Evolutionary conservation across 30 jellyfish, hydroid and myxozoan genomes (phyloP).

Genomic region (Chironex yamaguchii): DNA sequence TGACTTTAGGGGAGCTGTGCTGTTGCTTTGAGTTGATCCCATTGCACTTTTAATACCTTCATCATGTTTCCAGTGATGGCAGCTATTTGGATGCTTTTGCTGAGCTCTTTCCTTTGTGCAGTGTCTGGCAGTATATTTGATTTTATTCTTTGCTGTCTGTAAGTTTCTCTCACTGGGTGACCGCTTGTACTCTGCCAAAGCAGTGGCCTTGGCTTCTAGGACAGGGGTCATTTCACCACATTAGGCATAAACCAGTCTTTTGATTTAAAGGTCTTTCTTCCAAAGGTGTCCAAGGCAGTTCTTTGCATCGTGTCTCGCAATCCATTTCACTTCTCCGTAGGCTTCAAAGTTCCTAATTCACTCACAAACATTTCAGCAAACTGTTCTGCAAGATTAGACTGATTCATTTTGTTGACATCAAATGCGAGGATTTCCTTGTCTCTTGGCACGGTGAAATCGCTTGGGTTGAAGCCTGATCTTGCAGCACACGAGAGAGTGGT

Average conservation of each 20-base stretch:
- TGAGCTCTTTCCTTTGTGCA: slow-evolving; percentile 47
- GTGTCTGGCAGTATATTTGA: slow-evolving; percentile 12
- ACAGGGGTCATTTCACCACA: slow-evolving; percentile 7
- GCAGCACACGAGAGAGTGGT: slow-evolving; percentile 63
- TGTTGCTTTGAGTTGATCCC: slow-evolving; percentile 15
- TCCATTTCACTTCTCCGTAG: slow-evolving; percentile 7
- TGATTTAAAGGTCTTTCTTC: background rate
- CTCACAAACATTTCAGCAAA: slow-evolving; percentile 1
- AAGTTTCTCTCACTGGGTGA: slow-evolving; percentile 7
- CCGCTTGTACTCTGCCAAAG: background rate
- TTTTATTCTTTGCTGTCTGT: slow-evolving; percentile 26
- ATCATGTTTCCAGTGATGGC: slow-evolving; percentile 33
- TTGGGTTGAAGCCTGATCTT: background rate
- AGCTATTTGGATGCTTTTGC: slow-evolving; percentile 10
- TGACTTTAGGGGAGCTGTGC: background rate
- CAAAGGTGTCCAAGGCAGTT: slow-evolving; percentile 44
- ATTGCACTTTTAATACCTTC: slow-evolving; percentile 47
- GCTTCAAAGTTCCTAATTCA: background rate
- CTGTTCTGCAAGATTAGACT: slow-evolving; percentile 1
- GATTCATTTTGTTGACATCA: slow-evolving; percentile 10
- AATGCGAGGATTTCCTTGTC: slow-evolving; percentile 4
- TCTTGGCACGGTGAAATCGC: background rate
- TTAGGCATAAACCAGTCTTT: slow-evolving; percentile 31
- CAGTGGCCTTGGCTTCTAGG: slow-evolving; percentile 37
- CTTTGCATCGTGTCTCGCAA: slow-evolving; percentile 6